These are phyloP conservation scores for Psylliodes chrysocephalus DNA, from an alignment of 2,888 invertebrate species.

Conservation along the genomic window DNA sequence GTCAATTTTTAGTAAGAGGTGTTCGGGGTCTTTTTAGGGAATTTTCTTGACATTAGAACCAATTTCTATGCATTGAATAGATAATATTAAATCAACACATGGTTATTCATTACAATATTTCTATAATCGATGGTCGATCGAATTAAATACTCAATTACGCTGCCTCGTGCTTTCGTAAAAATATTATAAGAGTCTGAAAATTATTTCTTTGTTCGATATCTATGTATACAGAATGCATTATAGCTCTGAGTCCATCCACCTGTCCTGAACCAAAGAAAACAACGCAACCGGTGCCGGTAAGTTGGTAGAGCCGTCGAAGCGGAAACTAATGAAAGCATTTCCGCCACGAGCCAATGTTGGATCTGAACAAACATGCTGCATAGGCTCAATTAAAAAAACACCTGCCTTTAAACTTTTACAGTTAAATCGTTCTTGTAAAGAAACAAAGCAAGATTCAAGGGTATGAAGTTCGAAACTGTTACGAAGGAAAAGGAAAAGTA, in stretches of 20 bases:
- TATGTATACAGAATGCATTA: neutral
- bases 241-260: slow-evolving; percentile 9
- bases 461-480: too few species aligned
- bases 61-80: too few species aligned
- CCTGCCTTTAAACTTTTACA: slow-evolving; percentile 2
- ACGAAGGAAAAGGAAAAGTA: too few species aligned
- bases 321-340: slow-evolving; percentile 38
- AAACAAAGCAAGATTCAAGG: neutral
- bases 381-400: slow-evolving; percentile 10
- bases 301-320: slow-evolving; percentile 32
- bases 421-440: neutral
- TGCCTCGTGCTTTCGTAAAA: too few species aligned
- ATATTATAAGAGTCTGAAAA: neutral
- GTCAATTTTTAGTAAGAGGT: too few species aligned
- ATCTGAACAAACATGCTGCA: slow-evolving; percentile 33
- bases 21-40: too few species aligned
- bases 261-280: slow-evolving; percentile 9
- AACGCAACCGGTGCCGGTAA: slow-evolving; percentile 10
- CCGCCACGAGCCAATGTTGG: slow-evolving; percentile 36
- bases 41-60: too few species aligned
- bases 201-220: neutral
- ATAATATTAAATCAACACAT: too few species aligned
- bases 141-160: too few species aligned
- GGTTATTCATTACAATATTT: too few species aligned
- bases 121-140: too few species aligned